These are phyloP conservation scores for Megatriorchis doriae DNA, from an alignment of 2,113 vertebrate genomes.

Conservation along the genomic window DNA sequence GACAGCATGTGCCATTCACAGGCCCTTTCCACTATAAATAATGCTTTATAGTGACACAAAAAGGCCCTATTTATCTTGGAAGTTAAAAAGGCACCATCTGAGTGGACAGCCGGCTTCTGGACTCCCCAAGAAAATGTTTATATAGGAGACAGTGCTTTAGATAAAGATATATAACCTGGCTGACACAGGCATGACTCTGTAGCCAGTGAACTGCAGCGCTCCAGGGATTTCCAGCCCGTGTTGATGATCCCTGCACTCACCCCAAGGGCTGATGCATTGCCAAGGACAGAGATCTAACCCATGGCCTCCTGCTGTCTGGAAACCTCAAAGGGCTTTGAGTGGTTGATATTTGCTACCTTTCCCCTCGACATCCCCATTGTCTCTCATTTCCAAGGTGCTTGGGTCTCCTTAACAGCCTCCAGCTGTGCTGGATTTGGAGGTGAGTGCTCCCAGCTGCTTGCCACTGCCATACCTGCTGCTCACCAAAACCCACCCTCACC, in stretches of 20 bases:
- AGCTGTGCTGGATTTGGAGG: not conserved
- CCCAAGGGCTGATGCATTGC: not conserved
- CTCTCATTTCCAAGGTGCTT: not conserved
- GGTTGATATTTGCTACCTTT: not conserved
- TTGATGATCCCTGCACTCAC: not conserved
- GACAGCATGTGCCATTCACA: not conserved
- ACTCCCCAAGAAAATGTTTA: not conserved
- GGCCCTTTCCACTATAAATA: slow-evolving; percentile 32
- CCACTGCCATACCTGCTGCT: not conserved
- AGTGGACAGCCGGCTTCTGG: not conserved
- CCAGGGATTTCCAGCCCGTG: not conserved
- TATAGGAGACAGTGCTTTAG: not conserved
- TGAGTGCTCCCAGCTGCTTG: not conserved
- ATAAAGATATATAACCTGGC: not conserved
- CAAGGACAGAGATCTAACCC: not conserved
- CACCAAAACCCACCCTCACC: not conserved
- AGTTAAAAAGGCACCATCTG: slow-evolving; percentile 16
- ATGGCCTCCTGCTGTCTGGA: rapidly evolving
- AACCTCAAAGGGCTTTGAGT: not conserved
- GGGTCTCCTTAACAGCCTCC: not conserved
- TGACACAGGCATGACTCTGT: not conserved
- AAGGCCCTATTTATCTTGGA: slow-evolving; percentile 16
- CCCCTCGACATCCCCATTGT: rapidly evolving
- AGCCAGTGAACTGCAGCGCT: not conserved
- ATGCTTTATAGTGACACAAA: slow-evolving; percentile 14